Conservation (phyloP, 2,113 vertebrate genomes). For the Ptilonorhynchus violaceus region DNA sequence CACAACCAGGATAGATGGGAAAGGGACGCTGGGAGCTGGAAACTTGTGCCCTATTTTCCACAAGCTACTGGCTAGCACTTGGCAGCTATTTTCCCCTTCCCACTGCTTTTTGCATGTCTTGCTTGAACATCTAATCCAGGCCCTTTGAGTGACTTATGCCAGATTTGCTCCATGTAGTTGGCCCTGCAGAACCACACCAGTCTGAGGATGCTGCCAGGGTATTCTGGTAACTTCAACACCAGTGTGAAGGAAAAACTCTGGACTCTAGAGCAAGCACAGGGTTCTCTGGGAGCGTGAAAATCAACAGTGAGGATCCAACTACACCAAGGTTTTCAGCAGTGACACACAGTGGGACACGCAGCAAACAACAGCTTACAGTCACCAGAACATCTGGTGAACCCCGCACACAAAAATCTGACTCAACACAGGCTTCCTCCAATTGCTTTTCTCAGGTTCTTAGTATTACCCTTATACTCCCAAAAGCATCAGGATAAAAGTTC, state of each 20-base stretch:
- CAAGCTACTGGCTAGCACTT: background rate
- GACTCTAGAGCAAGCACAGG: rapidly evolving
- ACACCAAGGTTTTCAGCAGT: background rate
- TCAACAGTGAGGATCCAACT: background rate
- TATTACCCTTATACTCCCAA: background rate
- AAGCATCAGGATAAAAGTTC: background rate
- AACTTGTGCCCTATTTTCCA: background rate
- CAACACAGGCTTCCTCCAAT: background rate
- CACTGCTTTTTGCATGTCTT: background rate
- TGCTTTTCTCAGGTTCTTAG: background rate
- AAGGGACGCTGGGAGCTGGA: background rate
- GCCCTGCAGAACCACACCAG: background rate
- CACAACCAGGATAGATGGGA: background rate
- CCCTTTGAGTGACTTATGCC: background rate
- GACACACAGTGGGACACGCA: background rate
- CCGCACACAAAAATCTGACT: background rate
- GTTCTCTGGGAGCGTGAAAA: rapidly evolving
- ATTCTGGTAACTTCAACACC: background rate
- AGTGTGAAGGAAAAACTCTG: rapidly evolving
- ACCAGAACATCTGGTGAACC: background rate
- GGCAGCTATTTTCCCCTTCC: background rate
- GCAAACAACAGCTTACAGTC: background rate
- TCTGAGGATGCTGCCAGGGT: no score
- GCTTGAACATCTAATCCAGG: background rate
- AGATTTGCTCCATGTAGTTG: background rate